Conservation (phyloP, 2,888 invertebrate genomes). For the Pandemis cinnamomeana region DNA sequence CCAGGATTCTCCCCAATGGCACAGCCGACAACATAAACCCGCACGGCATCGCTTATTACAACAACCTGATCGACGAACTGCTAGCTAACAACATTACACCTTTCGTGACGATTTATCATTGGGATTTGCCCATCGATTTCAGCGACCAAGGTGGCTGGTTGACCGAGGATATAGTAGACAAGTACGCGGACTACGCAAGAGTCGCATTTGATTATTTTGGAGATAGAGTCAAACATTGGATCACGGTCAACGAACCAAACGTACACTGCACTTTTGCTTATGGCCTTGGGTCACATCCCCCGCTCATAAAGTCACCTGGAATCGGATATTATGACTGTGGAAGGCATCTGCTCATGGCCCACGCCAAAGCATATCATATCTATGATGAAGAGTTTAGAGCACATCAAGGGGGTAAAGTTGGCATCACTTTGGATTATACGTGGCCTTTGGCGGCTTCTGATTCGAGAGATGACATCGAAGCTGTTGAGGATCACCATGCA, state of each 20-base stretch:
- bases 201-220: slow-evolving; percentile 78
- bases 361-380: slow-evolving; percentile 83
- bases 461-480: slow-evolving; percentile 44
- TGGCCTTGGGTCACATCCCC: slow-evolving; percentile 55
- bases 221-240: slow-evolving; percentile 85
- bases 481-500: slow-evolving; percentile 40
- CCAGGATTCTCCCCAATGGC: slow-evolving; percentile 52
- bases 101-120: slow-evolving; percentile 82
- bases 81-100: slow-evolving; percentile 74
- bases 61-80: slow-evolving; percentile 72
- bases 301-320: slow-evolving; percentile 60
- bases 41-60: slow-evolving; percentile 67
- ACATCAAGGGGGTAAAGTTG: slow-evolving; percentile 67
- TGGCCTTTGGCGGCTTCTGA: slow-evolving; percentile 47
- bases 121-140: slow-evolving; percentile 79
- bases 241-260: slow-evolving; percentile 87
- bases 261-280: slow-evolving; percentile 62
- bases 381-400: slow-evolving; percentile 80
- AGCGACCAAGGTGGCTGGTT: slow-evolving; percentile 54
- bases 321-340: slow-evolving; percentile 83
- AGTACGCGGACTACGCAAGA: slow-evolving; percentile 65
- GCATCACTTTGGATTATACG: slow-evolving; percentile 43
- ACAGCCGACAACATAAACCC: slow-evolving; percentile 42
- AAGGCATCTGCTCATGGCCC: slow-evolving; percentile 86
- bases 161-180: slow-evolving; percentile 57